Evolutionary conservation across 2,797 vertebrate species (phyloP).

Genomic region (Mus spretus): DNA sequence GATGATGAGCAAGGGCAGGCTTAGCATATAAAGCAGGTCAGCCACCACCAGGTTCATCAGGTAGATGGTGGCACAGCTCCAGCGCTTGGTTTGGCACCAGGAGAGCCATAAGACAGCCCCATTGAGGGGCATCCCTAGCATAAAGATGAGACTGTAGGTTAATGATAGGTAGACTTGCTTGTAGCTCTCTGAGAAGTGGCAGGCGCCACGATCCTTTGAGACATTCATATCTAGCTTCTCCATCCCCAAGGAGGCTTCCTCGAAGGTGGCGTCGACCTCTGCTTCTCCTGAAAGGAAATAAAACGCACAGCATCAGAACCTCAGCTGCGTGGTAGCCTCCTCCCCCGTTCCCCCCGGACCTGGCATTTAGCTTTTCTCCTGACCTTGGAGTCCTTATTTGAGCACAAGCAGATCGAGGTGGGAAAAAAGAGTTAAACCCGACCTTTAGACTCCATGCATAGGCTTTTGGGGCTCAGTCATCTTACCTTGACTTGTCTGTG

Average conservation of each 20-base stretch:
- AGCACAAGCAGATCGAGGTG: background rate
- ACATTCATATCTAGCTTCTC: background rate
- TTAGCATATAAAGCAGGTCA: slow-evolving; percentile 86
- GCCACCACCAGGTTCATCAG: slow-evolving; percentile 88
- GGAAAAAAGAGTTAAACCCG: too few species aligned
- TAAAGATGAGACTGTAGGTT: slow-evolving; percentile 85
- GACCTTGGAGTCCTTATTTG: background rate
- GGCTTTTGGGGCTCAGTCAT: slow-evolving; percentile 19
- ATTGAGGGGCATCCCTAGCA: slow-evolving; percentile 87
- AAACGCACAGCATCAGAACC: background rate
- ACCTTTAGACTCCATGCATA: background rate
- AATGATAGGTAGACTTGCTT: slow-evolving; percentile 83
- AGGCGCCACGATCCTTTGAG: slow-evolving; percentile 12
- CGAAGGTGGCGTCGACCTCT: background rate
- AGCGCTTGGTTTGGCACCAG: slow-evolving; percentile 71
- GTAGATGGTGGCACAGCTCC: slow-evolving; percentile 85
- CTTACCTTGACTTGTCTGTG: background rate
- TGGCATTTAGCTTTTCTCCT: background rate
- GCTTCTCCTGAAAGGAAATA: slow-evolving; percentile 8
- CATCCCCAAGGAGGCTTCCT: background rate
- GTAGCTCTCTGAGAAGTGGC: slow-evolving; percentile 81
- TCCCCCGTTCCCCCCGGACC: too few species aligned
- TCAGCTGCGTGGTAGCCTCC: background rate
- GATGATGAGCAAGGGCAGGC: slow-evolving; percentile 87
- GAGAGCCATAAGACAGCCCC: slow-evolving; percentile 82